Evolutionary conservation across 2,113 vertebrate genomes (phyloP), one percentile per base, ranked within the genome.

Genomic region (Symphodus melops): DNA sequence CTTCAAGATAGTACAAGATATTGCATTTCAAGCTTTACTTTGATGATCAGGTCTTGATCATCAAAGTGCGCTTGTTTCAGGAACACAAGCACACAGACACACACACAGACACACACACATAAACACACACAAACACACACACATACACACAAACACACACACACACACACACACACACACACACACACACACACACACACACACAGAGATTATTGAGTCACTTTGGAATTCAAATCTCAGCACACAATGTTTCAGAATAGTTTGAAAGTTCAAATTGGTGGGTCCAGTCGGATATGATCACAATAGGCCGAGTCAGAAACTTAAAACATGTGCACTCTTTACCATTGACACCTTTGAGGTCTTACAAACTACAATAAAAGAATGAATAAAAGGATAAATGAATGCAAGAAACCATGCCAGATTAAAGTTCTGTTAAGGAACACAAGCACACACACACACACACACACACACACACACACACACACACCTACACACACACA

Each of bases 171-270:
- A n/a, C n/a, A n/a, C n/a, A n/a, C n/a, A n/a, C n/a, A n/a, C n/a
- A n/a, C n/a, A n/a, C n/a, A n/a, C n/a, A n/a, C n/a, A n/a, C n/a
- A n/a, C n/a, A n/a, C n/a, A n/a, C n/a, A n/a, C n/a, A n/a, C n/a
- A n/a, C n/a, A n/a, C n/a, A n/a, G 1, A 33, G 67, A 23, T 72
- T 72, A 56, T 36, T 71, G 52, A 62, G 51, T 48, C 55, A 44
- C 23, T 71, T 68, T 68, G 74, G 68, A 79, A 86, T 81, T 74
- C 19, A 21, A 36, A 79, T 65, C 68, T 70, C 54, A 62, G 68
- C 55, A 80, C 51, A 66, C n/a, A 53, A 70, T 61, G 48, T n/a
- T 3, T n/a, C 48, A 51, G 48, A n/a, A 12, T 5, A 14, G 19
- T 48, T 13, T 16, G 14, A 16, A 17, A 8, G 58, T 16, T 11